Base-by-base conservation (phyloP, 2,113 vertebrate genomes). In the Laticauda colubrina region DNA sequence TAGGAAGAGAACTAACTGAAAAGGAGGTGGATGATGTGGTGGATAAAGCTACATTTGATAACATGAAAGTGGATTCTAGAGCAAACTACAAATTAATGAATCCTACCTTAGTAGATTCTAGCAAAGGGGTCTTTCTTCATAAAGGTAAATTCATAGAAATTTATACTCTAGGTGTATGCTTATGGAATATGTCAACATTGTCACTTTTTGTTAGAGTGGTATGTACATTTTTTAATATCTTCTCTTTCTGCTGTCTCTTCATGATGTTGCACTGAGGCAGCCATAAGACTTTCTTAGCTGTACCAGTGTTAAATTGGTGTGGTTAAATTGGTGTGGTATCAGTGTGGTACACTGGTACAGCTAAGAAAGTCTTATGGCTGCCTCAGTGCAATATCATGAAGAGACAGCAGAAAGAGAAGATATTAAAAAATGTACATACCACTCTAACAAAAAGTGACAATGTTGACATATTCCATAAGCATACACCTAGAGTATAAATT, bases 51-150 rank as follows among this genome's bases (percentile, higher is more conserved):
- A 95, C 95, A 0, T 97, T 98, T 85, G 95, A 93, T 48, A 95
- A 96, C 92, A 98, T 97, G 97, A 97, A 93, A 90, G 43, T 87
- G 4, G 95, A 98, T 90, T 94, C 96, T 21, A 95, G 95, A 89
- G 94, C 95, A 89, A 97, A 97, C 93, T 97, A 97, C 2, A 95
- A 96, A 24, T 81, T 85, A 34, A 0, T 95, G 15, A 15, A 57
- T 34, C 75, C 57, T 2, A 57, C 21, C 21, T 0, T 57, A 2
- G 4, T 6, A 57, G 14, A 45, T 0, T 0, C 85, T 21, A 48
- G 34, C 2, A 91, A 93, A 87, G 34, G 55, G 34, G 3, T 3
- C 55, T 96, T 96, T 93, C 94, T 96, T 24, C 87, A 90, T 18
- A 95, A 96, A 97, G 95, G 93, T 96, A 95, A 92, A 11, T 54